phyloP scores from a whole-genome alignment of 2,113 vertebrate genomes.

The Halcyon senegalensis region DNA sequence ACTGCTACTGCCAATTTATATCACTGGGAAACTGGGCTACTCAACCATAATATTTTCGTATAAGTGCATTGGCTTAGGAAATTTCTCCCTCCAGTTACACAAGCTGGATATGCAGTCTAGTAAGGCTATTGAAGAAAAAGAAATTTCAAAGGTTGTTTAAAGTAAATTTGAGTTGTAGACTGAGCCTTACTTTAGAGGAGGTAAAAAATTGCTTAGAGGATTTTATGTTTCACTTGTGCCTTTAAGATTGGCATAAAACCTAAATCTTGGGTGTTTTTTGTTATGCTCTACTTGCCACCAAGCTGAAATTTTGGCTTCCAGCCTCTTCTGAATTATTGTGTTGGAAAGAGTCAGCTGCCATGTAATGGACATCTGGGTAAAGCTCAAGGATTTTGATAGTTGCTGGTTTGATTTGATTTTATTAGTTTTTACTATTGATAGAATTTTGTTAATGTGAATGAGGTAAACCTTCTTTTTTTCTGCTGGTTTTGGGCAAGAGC shows the following conservation, averaged over 20 bases:
- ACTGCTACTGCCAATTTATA: slow-evolving; percentile 18
- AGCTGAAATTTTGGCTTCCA: not conserved
- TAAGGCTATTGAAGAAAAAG: not conserved
- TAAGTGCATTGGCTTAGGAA: not conserved
- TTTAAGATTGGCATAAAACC: not conserved
- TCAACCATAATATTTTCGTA: slow-evolving; percentile 30
- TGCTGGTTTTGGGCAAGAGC: not conserved
- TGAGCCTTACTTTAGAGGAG: not conserved
- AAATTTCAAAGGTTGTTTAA: not conserved
- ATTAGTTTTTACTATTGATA: not conserved
- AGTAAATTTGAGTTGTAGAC: not conserved
- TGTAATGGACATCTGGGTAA: not conserved
- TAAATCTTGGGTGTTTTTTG: not conserved
- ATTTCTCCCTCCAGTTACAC: not conserved
- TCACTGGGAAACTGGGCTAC: slow-evolving; percentile 1
- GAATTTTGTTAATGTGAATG: not conserved
- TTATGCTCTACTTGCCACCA: not conserved
- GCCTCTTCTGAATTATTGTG: not conserved
- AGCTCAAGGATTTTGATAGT: not conserved
- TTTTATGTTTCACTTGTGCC: not conserved
- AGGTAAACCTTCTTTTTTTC: not conserved
- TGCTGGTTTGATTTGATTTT: not conserved
- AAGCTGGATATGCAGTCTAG: not conserved
- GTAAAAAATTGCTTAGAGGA: not conserved
- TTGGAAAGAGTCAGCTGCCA: not conserved